A percentile compares a stretch with the other conserved stretches of the same genome.
Evolutionary conservation across 2,888 invertebrate species (phyloP).

Genomic region (Lamellibrachia columna): DNA sequence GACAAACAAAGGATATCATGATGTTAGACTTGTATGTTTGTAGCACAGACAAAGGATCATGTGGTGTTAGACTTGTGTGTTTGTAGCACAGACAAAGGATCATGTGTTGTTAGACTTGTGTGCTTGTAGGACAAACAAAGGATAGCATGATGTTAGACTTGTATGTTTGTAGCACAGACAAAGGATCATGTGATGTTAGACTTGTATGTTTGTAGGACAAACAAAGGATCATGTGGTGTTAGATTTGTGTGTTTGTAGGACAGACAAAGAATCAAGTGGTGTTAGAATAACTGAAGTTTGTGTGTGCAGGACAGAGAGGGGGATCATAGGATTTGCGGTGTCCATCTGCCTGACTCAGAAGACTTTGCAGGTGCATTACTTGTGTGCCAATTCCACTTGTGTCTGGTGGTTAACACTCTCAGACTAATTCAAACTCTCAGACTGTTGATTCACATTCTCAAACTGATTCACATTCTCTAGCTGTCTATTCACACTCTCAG

Average conservation of each 20-base stretch:
- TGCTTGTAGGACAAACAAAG: background rate
- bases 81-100: too few relatives aligned
- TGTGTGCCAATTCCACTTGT: too few relatives aligned
- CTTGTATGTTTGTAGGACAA: background rate
- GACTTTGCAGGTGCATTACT: slow-evolving; percentile 67
- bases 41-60: background rate
- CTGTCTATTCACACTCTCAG: too few relatives aligned
- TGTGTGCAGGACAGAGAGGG: slow-evolving; percentile 34
- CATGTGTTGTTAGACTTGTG: background rate
- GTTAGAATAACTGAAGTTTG: background rate
- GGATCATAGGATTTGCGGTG: slow-evolving; percentile 65
- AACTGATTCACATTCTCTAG: too few relatives aligned
- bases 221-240: background rate
- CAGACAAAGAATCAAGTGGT: background rate
- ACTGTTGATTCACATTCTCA: too few relatives aligned
- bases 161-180: too few relatives aligned
- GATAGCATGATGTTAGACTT: too few relatives aligned
- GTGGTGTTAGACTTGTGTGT: background rate
- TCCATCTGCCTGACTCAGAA: slow-evolving; percentile 78
- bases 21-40: background rate
- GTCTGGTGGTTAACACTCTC: too few relatives aligned
- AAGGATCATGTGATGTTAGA: too few relatives aligned
- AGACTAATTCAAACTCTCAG: too few relatives aligned
- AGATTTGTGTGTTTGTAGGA: background rate
- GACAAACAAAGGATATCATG: background rate